Conservation (phyloP, 2,113 vertebrate species). For the Pithys albifrons region DNA sequence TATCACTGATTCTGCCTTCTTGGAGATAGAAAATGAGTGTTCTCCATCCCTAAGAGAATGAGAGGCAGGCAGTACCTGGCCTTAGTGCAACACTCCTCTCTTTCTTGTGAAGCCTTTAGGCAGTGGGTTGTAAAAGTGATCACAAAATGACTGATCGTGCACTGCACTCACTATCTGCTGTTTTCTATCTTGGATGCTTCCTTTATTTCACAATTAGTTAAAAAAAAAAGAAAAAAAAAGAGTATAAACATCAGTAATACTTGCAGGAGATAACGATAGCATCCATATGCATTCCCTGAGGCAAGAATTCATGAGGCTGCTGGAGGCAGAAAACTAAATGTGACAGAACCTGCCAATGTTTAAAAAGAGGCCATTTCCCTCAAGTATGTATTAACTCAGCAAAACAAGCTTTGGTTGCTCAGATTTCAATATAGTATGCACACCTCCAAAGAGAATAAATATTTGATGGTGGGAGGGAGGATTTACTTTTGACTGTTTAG, state of each 20-base stretch:
- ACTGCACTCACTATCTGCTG: background rate
- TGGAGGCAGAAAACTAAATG: background rate
- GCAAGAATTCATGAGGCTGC: background rate
- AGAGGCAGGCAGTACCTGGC: background rate
- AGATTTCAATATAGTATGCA: background rate
- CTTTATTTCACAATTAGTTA: background rate
- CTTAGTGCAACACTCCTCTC: rapidly evolving
- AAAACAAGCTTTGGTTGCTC: background rate
- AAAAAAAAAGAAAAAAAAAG: background rate
- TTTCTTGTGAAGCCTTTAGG: background rate
- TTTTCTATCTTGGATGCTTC: background rate
- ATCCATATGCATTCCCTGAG: background rate
- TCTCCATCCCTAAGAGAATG: background rate
- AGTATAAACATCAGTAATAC: background rate
- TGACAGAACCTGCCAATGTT: background rate
- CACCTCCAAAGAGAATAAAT: background rate
- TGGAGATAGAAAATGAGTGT: background rate
- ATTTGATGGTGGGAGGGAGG: background rate
- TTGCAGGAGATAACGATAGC: background rate
- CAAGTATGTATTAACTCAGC: background rate
- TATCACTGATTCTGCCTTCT: background rate
- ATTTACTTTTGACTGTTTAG: background rate
- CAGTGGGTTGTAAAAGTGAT: background rate
- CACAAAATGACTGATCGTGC: background rate
- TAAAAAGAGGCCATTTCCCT: background rate